Conservation (phyloP, 2,797 vertebrate genomes). For the Cossypha caffra region DNA sequence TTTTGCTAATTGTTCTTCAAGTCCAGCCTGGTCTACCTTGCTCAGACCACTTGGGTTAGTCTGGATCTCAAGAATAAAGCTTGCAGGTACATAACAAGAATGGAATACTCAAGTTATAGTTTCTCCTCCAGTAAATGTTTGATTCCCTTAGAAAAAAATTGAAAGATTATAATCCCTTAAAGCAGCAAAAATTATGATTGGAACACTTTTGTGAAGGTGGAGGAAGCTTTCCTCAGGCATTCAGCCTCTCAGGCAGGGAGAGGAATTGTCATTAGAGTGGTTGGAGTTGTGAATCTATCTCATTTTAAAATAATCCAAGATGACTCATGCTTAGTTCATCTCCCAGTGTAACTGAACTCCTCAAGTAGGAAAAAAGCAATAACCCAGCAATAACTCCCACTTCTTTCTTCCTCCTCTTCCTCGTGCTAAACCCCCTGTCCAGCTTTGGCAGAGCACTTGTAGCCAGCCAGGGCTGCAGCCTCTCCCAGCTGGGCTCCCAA, state of each 20-base stretch:
- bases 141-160: background rate
- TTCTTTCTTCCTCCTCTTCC: background rate
- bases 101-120: background rate
- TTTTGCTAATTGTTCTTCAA: background rate
- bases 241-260: background rate
- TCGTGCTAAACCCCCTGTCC: background rate
- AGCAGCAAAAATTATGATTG: background rate
- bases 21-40: background rate
- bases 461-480: background rate
- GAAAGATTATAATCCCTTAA: background rate
- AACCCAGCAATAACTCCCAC: background rate
- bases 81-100: background rate
- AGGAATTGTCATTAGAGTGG: background rate
- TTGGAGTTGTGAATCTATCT: constrained; percentile 26
- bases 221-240: constrained; percentile 22
- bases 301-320: constrained; percentile 29
- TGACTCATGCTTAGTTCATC: background rate
- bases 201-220: background rate
- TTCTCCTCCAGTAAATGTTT: background rate
- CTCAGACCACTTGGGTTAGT: background rate
- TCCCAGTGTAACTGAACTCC: background rate
- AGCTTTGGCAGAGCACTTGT: background rate
- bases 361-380: background rate
- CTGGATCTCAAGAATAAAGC: background rate
- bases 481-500: background rate